These are phyloP conservation scores for Drosophila melanocephala DNA, from an alignment of 2,888 invertebrate species.

Conservation along the genomic window DNA sequence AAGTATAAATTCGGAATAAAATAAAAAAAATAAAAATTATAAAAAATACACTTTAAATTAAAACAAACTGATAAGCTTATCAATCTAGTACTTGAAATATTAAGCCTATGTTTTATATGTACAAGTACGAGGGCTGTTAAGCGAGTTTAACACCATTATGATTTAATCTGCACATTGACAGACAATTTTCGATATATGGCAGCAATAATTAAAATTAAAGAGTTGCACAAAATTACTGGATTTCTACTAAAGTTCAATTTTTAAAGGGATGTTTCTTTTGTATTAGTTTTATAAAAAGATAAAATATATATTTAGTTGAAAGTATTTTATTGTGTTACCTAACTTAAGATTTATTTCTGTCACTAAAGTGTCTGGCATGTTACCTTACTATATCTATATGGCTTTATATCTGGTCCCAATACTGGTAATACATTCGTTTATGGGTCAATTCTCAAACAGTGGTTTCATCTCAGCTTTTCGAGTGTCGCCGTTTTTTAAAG, in stretches of 20 bases:
- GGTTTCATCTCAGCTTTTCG: conserved; percentile 93
- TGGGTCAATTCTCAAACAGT: conserved; percentile 94
- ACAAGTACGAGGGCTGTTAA: neutral
- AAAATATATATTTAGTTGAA: neutral
- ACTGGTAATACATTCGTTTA: conserved; percentile 94
- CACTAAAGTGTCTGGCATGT: conserved; percentile 68
- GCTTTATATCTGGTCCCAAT: conserved; percentile 93
- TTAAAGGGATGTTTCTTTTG: conserved; percentile 1
- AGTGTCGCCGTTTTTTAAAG: conserved; percentile 94
- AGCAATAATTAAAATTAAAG: neutral
- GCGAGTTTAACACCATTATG: neutral
- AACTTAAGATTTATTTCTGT: neutral
- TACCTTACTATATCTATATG: conserved; percentile 84
- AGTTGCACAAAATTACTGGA: neutral
- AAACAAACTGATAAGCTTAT: conserved; percentile 21
- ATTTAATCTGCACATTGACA: neutral
- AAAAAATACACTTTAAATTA: conserved; percentile 6
- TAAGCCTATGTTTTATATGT: neutral
- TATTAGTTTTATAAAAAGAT: neutral
- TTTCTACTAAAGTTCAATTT: neutral
- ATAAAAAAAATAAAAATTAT: neutral
- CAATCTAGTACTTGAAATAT: neutral
- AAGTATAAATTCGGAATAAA: neutral
- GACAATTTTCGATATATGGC: neutral
- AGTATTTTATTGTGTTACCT: neutral